phyloP scores from a whole-genome alignment of 1,140 invertebrate species.

The Sminthurides bifidus region DNA sequence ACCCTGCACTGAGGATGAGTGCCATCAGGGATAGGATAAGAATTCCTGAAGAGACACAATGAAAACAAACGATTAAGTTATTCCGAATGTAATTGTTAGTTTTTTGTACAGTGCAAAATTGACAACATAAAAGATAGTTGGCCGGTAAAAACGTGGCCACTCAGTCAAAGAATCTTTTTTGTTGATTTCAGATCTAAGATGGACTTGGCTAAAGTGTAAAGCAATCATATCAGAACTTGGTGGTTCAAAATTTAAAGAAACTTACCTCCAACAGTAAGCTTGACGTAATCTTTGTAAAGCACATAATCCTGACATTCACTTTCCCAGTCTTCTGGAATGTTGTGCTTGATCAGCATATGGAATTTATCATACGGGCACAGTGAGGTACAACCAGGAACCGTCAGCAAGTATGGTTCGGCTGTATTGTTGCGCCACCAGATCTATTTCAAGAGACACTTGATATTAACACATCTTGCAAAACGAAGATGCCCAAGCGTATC shows the following conservation, averaged over 20 bases:
- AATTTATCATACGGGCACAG: conserved; percentile 47
- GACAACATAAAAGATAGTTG: too few species aligned
- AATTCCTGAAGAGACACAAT: too few species aligned
- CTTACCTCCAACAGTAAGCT: not conserved
- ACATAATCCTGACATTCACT: conserved; percentile 39
- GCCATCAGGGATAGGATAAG: too few species aligned
- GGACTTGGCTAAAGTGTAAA: too few species aligned
- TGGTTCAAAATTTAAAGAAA: not conserved
- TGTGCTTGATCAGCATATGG: conserved; percentile 40
- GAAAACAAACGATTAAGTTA: too few species aligned
- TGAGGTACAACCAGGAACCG: conserved; percentile 46
- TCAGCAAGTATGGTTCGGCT: conserved; percentile 34
- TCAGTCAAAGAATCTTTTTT: too few species aligned
- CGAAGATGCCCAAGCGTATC: not conserved
- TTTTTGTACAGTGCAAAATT: too few species aligned
- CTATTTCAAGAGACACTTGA: not conserved
- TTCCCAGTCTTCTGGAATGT: conserved; percentile 46
- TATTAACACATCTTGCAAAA: not conserved
- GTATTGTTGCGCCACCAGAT: not conserved
- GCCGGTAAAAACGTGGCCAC: too few species aligned
- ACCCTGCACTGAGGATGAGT: too few species aligned
- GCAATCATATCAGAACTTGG: too few species aligned
- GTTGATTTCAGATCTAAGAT: too few species aligned
- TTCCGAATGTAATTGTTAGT: too few species aligned
- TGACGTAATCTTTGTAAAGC: not conserved